These are phyloP conservation scores for Limnodromus scolopaceus DNA, from an alignment of 2,797 vertebrate species.

Conservation along the genomic window DNA sequence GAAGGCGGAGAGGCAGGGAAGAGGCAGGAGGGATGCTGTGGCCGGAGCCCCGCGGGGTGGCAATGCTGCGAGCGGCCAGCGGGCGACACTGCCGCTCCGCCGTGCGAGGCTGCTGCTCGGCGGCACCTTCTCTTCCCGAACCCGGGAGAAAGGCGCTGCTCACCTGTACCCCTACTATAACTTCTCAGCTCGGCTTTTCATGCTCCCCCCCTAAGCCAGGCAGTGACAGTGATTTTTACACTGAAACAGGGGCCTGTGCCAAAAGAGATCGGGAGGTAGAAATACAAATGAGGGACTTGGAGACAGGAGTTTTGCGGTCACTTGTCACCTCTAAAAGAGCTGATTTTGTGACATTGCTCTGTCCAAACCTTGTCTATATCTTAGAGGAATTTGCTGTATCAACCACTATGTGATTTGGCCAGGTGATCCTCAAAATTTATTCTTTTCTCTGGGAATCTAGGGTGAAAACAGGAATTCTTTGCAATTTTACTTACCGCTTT, in stretches of 20 bases:
- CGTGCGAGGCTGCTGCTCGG: not conserved
- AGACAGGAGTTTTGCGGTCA: not conserved
- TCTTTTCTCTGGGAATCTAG: not conserved
- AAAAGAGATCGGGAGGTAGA: not conserved
- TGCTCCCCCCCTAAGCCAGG: fast-evolving
- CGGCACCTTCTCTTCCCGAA: not conserved
- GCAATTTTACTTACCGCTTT: not conserved
- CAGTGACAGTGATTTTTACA: fast-evolving
- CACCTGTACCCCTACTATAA: fast-evolving
- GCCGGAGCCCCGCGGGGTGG: fast-evolving
- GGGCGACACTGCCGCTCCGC: slow-evolving; percentile 45
- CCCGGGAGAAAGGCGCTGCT: not conserved
- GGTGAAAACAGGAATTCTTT: not conserved
- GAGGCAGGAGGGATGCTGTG: not conserved
- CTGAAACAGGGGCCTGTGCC: not conserved
- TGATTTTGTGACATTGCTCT: not conserved
- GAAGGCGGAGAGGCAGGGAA: not conserved
- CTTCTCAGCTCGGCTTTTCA: not conserved
- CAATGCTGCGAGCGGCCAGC: slow-evolving; percentile 33
- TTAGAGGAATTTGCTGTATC: not conserved
- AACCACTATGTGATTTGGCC: not conserved
- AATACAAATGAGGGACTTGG: not conserved
- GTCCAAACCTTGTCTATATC: not conserved
- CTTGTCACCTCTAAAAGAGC: not conserved
- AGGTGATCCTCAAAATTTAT: not conserved